Conservation (phyloP, 2,888 invertebrate genomes). For the Atherix ibis region DNA sequence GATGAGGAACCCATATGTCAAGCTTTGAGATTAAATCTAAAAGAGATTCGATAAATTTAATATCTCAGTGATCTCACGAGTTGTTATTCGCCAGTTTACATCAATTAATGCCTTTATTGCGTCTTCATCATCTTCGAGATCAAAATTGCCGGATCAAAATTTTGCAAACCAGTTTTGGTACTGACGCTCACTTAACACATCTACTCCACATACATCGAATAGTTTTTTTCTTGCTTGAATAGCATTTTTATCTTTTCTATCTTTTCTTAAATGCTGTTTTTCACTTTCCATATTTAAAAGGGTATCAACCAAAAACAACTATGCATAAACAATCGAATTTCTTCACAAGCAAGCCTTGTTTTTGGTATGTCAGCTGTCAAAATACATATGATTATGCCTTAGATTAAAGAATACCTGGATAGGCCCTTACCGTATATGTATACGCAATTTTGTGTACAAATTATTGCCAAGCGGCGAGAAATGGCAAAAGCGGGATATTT, state of each 20-base stretch:
- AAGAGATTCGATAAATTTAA: constrained; percentile 13
- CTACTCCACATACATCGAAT: not conserved
- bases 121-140: constrained; percentile 2
- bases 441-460: no score
- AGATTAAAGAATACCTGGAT: no score
- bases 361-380: no score
- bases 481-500: no score
- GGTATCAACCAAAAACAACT: no score
- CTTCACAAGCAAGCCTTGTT: no score
- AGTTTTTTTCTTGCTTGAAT: not conserved
- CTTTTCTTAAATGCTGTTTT: not conserved
- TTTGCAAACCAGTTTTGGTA: constrained; percentile 2
- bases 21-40: constrained; percentile 6
- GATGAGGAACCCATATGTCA: constrained; percentile 12
- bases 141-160: constrained; percentile 11
- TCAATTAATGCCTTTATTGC: constrained; percentile 15
- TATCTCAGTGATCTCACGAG: constrained; percentile 13
- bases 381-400: no score
- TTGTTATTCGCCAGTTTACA: constrained; percentile 14
- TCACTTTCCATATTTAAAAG: not conserved
- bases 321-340: no score
- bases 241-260: not conserved
- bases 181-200: not conserved
- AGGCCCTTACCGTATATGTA: no score
- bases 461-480: no score